Base-by-base conservation (phyloP, 2,888 invertebrate species). In the Acheta domesticus region DNA sequence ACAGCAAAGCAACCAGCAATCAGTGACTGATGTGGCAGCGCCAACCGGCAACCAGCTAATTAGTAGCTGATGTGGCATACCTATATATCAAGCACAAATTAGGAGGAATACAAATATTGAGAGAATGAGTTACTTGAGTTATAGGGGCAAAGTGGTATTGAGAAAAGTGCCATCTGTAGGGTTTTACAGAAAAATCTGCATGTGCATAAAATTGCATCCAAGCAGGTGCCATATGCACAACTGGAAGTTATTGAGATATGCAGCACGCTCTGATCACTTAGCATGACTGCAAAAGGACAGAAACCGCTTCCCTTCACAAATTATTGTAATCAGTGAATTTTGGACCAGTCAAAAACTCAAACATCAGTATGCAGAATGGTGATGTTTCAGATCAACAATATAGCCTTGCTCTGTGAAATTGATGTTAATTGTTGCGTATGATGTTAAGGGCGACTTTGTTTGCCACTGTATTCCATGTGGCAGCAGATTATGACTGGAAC, bases 241-340 rank as follows among this genome's bases (percentile, higher is more conserved):
- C 20, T 20, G 23, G 75, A 16, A 23, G 75, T 75, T 20, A 20
- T 21, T 75, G 20, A 12, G 20, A 75, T 12, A 4, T 75, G 21
- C 5, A 75, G 16, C 75, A 75, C 16, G 75, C 20, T 75, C 75
- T 20, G 16, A n/a, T 12, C 16, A 75, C 14, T 21, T 75, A 75
- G 20, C 2, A 75, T 8, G 20, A 75, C 16, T 12, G 12, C 75
- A 75, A 23, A 76, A 79, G 79, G 80, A 78, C 50, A 77, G 77
- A 76, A 77, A 80, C 78, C 36, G 80, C 75, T 62, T 75, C 73
- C 76, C 80, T 14, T 75, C 74, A 79, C 48, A 48, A 49, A 79
- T 75, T 49, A 21, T 36, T 2, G 19, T 49, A 48, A 75, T 76
- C 19, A 12, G 12, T 75, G 75, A 75, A 5, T 75, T 75, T 20